Percentiles rank a stretch among this genome's conserved stretches.
Conservation (phyloP, 2,888 invertebrate species). For the Caenorhabditis becei region DNA sequence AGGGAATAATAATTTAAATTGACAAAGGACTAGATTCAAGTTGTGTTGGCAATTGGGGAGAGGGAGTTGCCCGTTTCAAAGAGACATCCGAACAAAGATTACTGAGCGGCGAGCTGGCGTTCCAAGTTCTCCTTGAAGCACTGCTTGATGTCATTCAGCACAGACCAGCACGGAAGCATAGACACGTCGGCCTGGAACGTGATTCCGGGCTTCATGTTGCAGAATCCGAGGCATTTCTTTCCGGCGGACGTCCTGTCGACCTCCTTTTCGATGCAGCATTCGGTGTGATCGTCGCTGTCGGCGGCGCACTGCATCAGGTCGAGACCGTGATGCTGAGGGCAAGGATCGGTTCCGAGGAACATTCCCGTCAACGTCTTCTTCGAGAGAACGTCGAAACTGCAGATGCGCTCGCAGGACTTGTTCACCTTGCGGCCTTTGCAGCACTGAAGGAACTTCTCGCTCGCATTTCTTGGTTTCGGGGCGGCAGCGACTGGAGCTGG, state of each 20-base stretch:
- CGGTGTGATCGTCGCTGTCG: slow-evolving; percentile 76
- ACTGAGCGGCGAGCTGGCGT: slow-evolving; percentile 52
- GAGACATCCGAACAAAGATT: slow-evolving; percentile 7
- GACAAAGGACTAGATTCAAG: slow-evolving; percentile 51
- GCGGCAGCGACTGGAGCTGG: slow-evolving; percentile 40
- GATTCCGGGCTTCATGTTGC: slow-evolving; percentile 79
- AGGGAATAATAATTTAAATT: slow-evolving; percentile 32
- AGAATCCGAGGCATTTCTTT: slow-evolving; percentile 79
- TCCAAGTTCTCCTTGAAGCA: slow-evolving; percentile 77
- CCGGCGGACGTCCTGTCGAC: slow-evolving; percentile 75
- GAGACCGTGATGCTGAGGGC: slow-evolving; percentile 77
- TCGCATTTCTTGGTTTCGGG: slow-evolving; percentile 64
- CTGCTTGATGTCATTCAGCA: slow-evolving; percentile 77
- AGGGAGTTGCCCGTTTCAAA: slow-evolving; percentile 11
- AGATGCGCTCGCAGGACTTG: slow-evolving; percentile 76
- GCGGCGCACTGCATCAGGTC: slow-evolving; percentile 79
- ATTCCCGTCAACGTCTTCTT: slow-evolving; percentile 79
- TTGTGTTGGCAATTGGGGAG: slow-evolving; percentile 31
- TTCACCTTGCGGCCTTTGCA: slow-evolving; percentile 73
- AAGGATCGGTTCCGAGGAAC: slow-evolving; percentile 80
- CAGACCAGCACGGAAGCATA: slow-evolving; percentile 79
- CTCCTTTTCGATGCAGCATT: slow-evolving; percentile 73
- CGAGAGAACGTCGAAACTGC: slow-evolving; percentile 78
- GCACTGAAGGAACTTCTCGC: slow-evolving; percentile 76
- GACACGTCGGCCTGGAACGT: slow-evolving; percentile 78